Base-by-base conservation (phyloP, 2,888 invertebrate species). In the Diogma glabrata region DNA sequence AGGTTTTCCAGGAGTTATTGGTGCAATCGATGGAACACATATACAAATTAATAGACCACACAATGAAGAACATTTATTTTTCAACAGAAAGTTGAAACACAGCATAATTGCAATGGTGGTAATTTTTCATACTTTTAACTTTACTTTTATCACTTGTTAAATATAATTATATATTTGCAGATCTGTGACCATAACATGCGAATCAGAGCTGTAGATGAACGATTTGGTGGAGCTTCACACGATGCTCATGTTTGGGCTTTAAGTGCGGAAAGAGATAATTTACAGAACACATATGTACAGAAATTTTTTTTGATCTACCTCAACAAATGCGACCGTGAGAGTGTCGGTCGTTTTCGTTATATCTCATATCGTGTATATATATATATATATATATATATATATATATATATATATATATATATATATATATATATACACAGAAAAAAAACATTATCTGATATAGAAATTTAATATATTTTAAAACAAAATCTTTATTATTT, bases 41-140 rank as follows among this genome's bases (percentile, higher is more conserved):
- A 36, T 36, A 7, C 14, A 36, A 36, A 14, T 36, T 17, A 36
- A 16, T 17, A 5, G 36, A 17, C 36, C 36, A 17, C 36, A 36
- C 14, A 10, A 36, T 16, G 36, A 36, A 6, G 36, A 36, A 36
- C 36, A 36, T 10, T 36, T 36, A 38, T 38, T 9, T 12, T 38
- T 38, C 14, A 49, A 10, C 7, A 17, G 49, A 22, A 33, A 36
- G 20, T 16, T 20, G n/a, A 33, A 22, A 49, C 22, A 52, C 24
- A 52, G 45, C 26, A 40, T 49, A 22, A 43, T 43, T 52, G 48
- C 52, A 3, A 51, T 48, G 51, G 48, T 51, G 30, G 51, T 51
- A n/a, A 47, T 23, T 51, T 38, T 6, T 16, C 10, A 3, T 36
- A 20, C 30, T 45, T 6, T 26, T 28, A 17, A 43, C n/a, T 22